Base-by-base conservation (phyloP, 2,888 invertebrate genomes). In the Taphrorychus bicolor region DNA sequence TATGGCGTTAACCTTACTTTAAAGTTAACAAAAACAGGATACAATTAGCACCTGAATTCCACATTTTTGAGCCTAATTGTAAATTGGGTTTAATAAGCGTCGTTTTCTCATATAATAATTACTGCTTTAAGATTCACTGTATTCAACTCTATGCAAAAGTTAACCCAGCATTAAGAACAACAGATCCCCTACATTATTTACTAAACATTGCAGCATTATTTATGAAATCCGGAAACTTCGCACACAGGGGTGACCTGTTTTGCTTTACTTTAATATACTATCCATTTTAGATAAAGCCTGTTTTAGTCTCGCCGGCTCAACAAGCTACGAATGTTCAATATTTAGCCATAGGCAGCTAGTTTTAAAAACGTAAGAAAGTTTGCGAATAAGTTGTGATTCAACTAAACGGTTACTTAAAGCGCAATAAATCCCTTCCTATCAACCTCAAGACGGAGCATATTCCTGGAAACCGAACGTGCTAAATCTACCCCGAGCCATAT, bases 201-300 rank as follows among this genome's bases (percentile, higher is more conserved):
- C 45, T 14, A 45, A 45, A 45, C 45, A n/a, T 45, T 45, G 11
- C 45, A 5, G 18, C 4, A 17, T n/a, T 45, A 45, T 51, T 22
- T 51, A 22, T 51, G 7, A 51, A 51, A 51, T 51, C 21, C 22
- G 22, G 5, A 21, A 51, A 51, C 16, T 51, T 19, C 17, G 21
- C 9, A 21, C 51, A 22, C 51, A 11, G 51, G 9, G 21, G 19
- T 22, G 2, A 19, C 19, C 7, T 22, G 18, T 18, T 51, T 17
- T 16, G 18, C 49, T 49, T 51, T 16, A 51, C 51, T 51, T 51
- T 51, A 51, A 51, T 51, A 51, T 21, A 51, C 19, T 51, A 2
- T 7, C 16, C 2, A 45, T 51, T 51, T 51, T 51, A 51, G 16
- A 18, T 51, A 45, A 45, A 32, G 14, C 7, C 14, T 32, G 32